Evolutionary conservation across 2,888 invertebrate genomes (phyloP), one percentile per base, ranked within the genome.

Genomic region (Drosophila atroscutellata): DNA sequence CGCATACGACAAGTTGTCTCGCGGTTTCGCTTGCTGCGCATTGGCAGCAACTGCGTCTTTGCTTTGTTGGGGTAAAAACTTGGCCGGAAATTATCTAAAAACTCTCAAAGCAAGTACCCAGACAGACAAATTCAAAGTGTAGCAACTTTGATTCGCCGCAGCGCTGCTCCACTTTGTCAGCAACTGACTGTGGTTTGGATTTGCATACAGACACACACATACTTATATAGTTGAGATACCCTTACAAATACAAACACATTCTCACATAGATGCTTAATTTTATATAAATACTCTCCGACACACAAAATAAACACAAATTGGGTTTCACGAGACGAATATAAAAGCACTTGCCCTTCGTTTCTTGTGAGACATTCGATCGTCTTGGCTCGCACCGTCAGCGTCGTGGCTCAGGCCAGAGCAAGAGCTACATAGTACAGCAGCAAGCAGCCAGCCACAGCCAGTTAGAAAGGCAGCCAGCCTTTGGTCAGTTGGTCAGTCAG

Each of bases 341-440:
- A 92, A 92, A 92, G 91, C 86, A 87, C 80, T 86, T 88, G 89
- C 76, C 85, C 80, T 80, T 78, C 86, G 84, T 89, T 91, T 90
- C 92, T 92, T 92, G 86, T 82, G 92, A 92, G 92, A 92, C 92
- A 92, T 91, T 92, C 88, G 72, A 86, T 82, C 81, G 90, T 90
- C 90, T 90, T 88, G 80, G 77, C 76, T 81, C 70, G 77, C 76
- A 80, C 72, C 75, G 79, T 80, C 59, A 70, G 78, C 66, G 65
- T 80, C 81, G 81, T 77, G 66, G 77, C 64, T 67, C 51, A 54
- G 68, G 67, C 79, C 57, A 67, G 54, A 71, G 69, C 68, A 82
- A 64, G 51, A 71, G 69, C 67, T 64, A 55, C 73, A 58, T 36
- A 55, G 62, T 52, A n/a, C 56, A 55, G 32, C 45, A 73, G 62